Base-by-base conservation (phyloP, 2,113 vertebrate species). In the Pseudorhombus dupliciocellatus region DNA sequence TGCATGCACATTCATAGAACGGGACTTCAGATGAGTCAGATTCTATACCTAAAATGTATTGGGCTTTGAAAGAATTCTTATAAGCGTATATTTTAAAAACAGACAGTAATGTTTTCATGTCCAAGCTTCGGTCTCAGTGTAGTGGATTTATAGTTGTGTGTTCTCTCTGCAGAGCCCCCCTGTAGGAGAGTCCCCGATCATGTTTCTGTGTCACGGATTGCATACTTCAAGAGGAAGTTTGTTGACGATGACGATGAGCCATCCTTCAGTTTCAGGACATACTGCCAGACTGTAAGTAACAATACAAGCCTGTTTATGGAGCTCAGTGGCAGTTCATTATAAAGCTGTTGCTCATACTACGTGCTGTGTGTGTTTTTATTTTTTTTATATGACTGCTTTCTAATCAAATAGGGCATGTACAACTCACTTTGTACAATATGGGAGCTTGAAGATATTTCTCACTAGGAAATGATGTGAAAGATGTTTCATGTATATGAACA, bases 221-320 rank as follows among this genome's bases (percentile, higher is more conserved):
- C 96, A 68, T 97, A 96, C 92, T 97, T 98, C 92, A 99, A 99
- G 94, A 96, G 97, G 93, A 98, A 98, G 92, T 96, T 96, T 90
- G 93, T 97, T 78, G 96, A 97, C 84, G 95, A 98, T 66, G 95
- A 98, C 66, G 96, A 98, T 82, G 95, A 97, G 85, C 89, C 94
- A 84, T 94, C 94, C 68, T 93, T 95, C 53, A 94, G 94, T 66
- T 94, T 96, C 91, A 91, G 94, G 93, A 95, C 94, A 79, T 99
- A 96, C 90, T 92, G 95, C 72, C 96, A 96, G 89, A 96, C 95
- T 90, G 97, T 99, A 94, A 89, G 96, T 94, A 37, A 4, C 34
- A 11, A 37, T 34, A 34, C 31, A 34, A 9, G 2, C 11, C 10
- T 12, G 2, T 11, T 37, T n/a, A n/a, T n/a, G n/a, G n/a, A n/a